Evolutionary conservation across 1,140 invertebrate genomes (phyloP).

Genomic region (Bombus huntii): DNA sequence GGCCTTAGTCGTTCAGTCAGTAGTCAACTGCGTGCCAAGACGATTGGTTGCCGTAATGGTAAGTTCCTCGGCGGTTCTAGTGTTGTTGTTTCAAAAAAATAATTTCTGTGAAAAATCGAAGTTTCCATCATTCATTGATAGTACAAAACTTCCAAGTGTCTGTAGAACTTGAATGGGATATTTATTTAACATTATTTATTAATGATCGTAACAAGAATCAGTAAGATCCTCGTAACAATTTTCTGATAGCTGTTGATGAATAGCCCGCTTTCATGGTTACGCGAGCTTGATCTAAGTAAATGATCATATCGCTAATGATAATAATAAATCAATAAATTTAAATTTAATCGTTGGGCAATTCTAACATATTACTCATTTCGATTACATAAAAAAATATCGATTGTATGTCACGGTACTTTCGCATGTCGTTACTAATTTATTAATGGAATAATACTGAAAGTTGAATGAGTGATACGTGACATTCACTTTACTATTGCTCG

Average conservation of each 20-base stretch:
- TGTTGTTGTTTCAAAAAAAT: background rate
- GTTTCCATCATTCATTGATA: background rate
- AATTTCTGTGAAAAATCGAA: background rate
- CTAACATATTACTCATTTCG: background rate
- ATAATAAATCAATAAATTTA: background rate
- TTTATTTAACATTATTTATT: background rate
- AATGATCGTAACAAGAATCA: background rate
- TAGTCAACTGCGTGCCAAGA: conserved; percentile 78
- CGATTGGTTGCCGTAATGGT: conserved; percentile 80
- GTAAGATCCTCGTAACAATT: background rate
- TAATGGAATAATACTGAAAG: background rate
- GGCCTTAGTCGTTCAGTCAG: conserved; percentile 79
- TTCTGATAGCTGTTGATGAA: too few species aligned
- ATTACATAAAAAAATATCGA: background rate
- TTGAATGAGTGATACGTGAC: background rate
- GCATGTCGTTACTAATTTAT: background rate
- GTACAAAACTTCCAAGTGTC: background rate
- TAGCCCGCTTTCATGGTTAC: background rate
- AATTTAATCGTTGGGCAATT: background rate
- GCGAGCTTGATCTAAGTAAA: background rate
- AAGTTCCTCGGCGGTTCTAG: conserved; percentile 65
- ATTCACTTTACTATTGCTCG: background rate
- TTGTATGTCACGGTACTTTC: background rate
- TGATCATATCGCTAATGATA: background rate
- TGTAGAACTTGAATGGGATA: background rate